Evolutionary conservation across 2,797 vertebrate species (phyloP).

Genomic region (Eulemur mongoz): DNA sequence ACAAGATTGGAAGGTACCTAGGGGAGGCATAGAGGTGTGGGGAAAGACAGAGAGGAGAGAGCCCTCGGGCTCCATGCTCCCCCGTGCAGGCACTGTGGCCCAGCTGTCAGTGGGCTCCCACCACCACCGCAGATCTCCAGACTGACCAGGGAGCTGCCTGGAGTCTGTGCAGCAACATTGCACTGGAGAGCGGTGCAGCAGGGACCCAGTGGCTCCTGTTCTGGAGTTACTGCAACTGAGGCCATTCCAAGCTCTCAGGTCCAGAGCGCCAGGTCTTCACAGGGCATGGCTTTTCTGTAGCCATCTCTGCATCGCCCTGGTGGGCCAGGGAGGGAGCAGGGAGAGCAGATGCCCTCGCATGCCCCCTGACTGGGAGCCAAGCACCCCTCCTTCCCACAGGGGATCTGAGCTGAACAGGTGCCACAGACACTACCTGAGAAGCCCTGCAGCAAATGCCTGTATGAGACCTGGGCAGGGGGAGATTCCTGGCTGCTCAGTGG

Average conservation of each 20-base stretch:
- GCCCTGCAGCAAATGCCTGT: background rate
- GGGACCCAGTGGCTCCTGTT: background rate
- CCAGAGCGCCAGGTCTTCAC: background rate
- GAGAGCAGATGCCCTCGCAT: background rate
- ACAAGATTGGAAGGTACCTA: background rate
- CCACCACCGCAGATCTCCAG: background rate
- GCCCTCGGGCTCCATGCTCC: background rate
- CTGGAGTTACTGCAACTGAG: background rate
- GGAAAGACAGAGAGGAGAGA: background rate
- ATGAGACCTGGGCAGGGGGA: background rate
- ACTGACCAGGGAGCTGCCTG: background rate
- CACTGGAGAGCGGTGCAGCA: background rate
- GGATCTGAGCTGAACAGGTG: background rate
- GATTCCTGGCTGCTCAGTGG: background rate
- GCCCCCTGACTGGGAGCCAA: background rate
- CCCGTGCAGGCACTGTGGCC: background rate
- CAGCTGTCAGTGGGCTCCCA: background rate
- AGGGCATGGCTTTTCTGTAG: background rate
- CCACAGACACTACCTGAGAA: background rate
- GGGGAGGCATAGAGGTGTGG: background rate
- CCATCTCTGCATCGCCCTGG: background rate
- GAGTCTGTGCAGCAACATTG: background rate
- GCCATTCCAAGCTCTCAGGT: background rate
- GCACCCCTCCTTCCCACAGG: background rate
- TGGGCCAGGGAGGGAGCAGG: background rate